These are phyloP conservation scores for Onchidella celtica DNA, from an alignment of 2,888 invertebrate species.

Conservation along the genomic window DNA sequence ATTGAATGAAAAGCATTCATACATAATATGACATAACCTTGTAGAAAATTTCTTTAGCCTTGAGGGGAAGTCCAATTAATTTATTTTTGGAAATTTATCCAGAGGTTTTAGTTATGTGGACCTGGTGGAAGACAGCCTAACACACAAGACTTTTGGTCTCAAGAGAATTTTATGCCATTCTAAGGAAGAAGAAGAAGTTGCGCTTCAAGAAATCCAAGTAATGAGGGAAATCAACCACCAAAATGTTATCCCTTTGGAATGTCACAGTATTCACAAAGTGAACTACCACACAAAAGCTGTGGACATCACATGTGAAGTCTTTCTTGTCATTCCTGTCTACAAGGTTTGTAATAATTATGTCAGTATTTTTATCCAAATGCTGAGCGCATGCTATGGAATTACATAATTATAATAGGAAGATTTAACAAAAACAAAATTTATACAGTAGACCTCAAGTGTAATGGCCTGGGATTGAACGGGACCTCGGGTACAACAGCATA, in stretches of 20 bases:
- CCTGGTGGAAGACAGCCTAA: conserved; percentile 86
- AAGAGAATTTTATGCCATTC: conserved; percentile 91
- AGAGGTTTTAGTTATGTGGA: conserved; percentile 92
- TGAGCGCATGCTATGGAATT: too few species aligned
- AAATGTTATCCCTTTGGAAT: conserved; percentile 87
- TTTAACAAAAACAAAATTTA: too few species aligned
- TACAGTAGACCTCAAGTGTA: too few species aligned
- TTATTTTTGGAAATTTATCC: too few species aligned
- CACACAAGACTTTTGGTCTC: conserved; percentile 86
- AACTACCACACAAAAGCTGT: conserved; percentile 69
- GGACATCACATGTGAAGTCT: conserved; percentile 85
- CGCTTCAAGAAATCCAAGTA: conserved; percentile 88
- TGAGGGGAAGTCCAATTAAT: too few species aligned
- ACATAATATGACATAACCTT: too few species aligned
- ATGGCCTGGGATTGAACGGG: too few species aligned
- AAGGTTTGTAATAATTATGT: conserved; percentile 80
- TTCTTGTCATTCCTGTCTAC: conserved; percentile 88
- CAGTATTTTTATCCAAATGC: not conserved
- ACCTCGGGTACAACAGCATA: too few species aligned
- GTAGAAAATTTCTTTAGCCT: too few species aligned
- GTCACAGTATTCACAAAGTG: conserved; percentile 83
- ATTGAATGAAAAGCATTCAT: too few species aligned
- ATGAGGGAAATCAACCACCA: conserved; percentile 87
- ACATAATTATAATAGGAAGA: too few species aligned
- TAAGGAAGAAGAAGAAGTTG: conserved; percentile 86